Evolutionary conservation across 2,113 vertebrate species (phyloP), one percentile per base, ranked within the genome.

Genomic region (Paradisaea rubra): DNA sequence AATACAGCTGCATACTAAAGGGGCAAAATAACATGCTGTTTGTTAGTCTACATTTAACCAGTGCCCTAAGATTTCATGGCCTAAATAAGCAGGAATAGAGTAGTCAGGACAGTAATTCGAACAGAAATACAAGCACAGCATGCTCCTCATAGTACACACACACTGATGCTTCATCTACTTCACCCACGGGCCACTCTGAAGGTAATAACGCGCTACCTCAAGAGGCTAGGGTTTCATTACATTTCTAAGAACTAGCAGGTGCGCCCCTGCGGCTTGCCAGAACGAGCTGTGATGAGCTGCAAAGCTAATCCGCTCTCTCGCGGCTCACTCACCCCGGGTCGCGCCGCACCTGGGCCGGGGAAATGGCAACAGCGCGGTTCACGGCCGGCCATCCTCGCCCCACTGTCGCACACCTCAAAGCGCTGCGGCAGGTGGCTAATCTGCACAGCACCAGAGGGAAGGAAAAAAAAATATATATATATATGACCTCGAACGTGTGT

Each of bases 171-270:
- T 97, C 73, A 94, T 73, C 77, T 89, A 81, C 90, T 95, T 91
- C 94, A 94, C 94, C 88, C 86, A 65, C 17, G 28, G 88, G 60
- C 84, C 79, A 70, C 94, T 91, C 93, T 56, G 79, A 96, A 95
- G 90, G 82, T 72, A 76, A 80, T 96, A 97, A 91, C 76, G 70
- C 1, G 61, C 78, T 91, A 94, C 77, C 94, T 83, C 77, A 93
- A 86, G 81, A 77, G 66, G 82, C 78, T 94, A 83, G 83, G 49
- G 37, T 94, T 96, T 96, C 91, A 93, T 86, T 88, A 74, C 49
- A 41, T 71, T 70, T 86, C 82, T 86, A 79, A 96, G 96, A 86
- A 82, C 91, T 86, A 95, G 71, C 90, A 96, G 91, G 79, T 92
- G 68, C 64, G 15, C 35, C n/a, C 17, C 76, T 50, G 9, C 9